phyloP scores from a whole-genome alignment of 2,888 invertebrate genomes.

The Aspidiotus rigidus region DNA sequence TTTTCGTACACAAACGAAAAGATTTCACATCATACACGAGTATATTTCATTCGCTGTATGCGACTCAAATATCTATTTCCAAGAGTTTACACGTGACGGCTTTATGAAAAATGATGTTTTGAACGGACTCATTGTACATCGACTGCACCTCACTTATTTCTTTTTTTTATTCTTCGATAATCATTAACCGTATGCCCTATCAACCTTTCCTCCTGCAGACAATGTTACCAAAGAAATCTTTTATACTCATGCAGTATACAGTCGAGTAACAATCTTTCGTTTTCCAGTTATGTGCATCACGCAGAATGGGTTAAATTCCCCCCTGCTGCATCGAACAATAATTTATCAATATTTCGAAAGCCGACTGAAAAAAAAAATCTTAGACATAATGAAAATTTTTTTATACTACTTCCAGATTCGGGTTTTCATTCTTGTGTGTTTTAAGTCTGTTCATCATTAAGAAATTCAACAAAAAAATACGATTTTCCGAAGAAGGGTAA shows the following conservation, averaged over 20 bases:
- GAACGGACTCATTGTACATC: constrained; percentile 29
- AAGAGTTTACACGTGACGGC: constrained; percentile 10
- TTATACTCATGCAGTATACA: constrained; percentile 7
- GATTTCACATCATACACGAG: no score
- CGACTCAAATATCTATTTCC: constrained; percentile 29
- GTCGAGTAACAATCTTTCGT: constrained; percentile 26
- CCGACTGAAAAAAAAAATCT: constrained; percentile 16
- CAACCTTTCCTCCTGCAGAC: constrained; percentile 30
- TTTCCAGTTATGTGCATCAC: constrained; percentile 31
- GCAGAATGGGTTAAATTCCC: constrained; percentile 33
- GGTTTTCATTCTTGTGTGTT: constrained; percentile 27
- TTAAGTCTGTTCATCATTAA: constrained; percentile 30
- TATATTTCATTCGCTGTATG: constrained; percentile 1
- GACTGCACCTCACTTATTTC: constrained; percentile 23
- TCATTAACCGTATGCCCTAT: constrained; percentile 33
- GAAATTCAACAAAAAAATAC: constrained; percentile 29
- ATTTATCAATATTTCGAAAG: constrained; percentile 31
- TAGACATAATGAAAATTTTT: constrained; percentile 30
- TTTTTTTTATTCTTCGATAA: constrained; percentile 27
- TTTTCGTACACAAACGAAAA: no score
- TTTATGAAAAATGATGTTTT: constrained; percentile 32
- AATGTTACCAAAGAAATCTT: constrained; percentile 30
- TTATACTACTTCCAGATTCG: constrained; percentile 15
- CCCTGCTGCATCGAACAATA: constrained; percentile 32
- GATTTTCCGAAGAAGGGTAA: constrained; percentile 24